Evolutionary conservation across 2,888 invertebrate species (phyloP).

Genomic region (Ochropacha duplaris): DNA sequence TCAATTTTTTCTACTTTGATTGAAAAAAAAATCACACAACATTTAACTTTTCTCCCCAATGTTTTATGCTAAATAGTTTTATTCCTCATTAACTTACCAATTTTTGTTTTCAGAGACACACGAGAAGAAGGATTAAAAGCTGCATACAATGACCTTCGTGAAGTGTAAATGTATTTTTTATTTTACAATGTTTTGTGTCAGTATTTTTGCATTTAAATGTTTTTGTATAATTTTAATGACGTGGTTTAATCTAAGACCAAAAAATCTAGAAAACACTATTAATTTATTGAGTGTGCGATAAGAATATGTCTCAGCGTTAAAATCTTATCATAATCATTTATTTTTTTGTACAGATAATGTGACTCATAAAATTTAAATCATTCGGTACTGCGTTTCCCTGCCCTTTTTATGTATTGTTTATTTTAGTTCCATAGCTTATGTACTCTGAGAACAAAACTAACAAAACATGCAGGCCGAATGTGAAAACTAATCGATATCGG

Average conservation of each 20-base stretch:
- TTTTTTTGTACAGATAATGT: not conserved
- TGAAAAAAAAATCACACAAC: too few species aligned
- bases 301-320: not conserved
- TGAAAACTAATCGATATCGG: too few species aligned
- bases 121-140: not conserved
- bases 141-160: not conserved
- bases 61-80: too few species aligned
- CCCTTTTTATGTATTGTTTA: too few species aligned
- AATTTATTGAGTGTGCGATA: not conserved
- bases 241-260: not conserved
- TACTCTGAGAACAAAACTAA: not conserved
- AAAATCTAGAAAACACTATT: not conserved
- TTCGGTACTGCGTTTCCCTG: not conserved
- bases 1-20: too few species aligned
- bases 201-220: conserved; percentile 9
- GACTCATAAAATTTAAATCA: not conserved
- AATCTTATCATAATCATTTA: not conserved
- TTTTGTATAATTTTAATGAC: conserved; percentile 48
- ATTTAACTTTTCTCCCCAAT: too few species aligned
- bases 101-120: conserved; percentile 1
- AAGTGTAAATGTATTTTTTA: not conserved
- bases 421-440: too few species aligned
- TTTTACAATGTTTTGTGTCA: not conserved
- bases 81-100: not conserved
- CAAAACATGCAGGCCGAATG: too few species aligned